Base-by-base conservation (phyloP, 2,113 vertebrate genomes). In the Prochilodus magdalenae region DNA sequence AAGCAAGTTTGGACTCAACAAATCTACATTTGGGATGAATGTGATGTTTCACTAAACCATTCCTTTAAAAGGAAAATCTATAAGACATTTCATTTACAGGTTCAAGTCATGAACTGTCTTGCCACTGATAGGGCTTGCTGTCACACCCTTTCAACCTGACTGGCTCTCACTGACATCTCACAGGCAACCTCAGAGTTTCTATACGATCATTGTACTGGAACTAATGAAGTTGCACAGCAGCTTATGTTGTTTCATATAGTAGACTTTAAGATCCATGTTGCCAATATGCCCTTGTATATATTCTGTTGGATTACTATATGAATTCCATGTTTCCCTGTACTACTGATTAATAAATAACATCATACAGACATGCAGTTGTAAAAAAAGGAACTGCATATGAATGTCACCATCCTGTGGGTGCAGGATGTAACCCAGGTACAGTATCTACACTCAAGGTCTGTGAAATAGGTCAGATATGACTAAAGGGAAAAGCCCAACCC, bases 401-500 rank as follows among this genome's bases (percentile, higher is more conserved):
- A 73, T 60, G 57, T n/a, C n/a, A 5, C 24, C 11, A 40, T 70
- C 66, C 44, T 44, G 22, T 4, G 24, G 22, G 66, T 15, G 13
- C 20, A 44, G 24, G 66, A 22, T n/a, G n/a, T 44, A 12, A 22
- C 36, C 22, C 20, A 70, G 66, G 13, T 33, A 40, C 63, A 13
- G 27, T 29, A 29, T 29, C 44, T 79, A 12, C 12, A 57, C 29
- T 76, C 53, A 74, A 80, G 67, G 72, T 80, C 24, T 80, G 26
- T 55, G 67, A 49, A 85, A 29, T 53, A 26, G 26, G 69, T 63
- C 71, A 66, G 44, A 70, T 26, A 78, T 44, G 55, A 74, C 40
- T 49, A 55, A 82, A 80, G 44, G 74, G 80, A 70, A 75, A 77
- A 67, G 73, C 71, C 40, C 72, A 71, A 26, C 71, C 47, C 26